Evolutionary conservation across 1,140 invertebrate genomes (phyloP).

Genomic region (Lasaia peninsularis): DNA sequence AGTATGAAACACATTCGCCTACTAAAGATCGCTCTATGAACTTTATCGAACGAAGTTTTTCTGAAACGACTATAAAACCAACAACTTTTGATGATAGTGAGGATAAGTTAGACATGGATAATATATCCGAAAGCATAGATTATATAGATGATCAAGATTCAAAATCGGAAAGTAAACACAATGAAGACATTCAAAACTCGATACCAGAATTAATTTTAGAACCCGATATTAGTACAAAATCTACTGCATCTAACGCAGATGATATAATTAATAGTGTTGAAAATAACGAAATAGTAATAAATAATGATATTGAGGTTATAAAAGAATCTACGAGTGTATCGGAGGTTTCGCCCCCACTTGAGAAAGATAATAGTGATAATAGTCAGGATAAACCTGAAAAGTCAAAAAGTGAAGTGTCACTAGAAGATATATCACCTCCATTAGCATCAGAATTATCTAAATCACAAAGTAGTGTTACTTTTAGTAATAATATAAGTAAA

Average conservation of each 20-base stretch:
- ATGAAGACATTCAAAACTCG: slow-evolving; percentile 14
- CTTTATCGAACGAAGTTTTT: slow-evolving; percentile 74
- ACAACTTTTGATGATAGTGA: slow-evolving; percentile 28
- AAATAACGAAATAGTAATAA: slow-evolving; percentile 12
- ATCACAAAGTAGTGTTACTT: slow-evolving; percentile 34
- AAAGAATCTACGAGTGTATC: slow-evolving; percentile 36
- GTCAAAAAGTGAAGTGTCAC: slow-evolving; percentile 25
- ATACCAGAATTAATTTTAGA: background rate
- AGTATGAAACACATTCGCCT: slow-evolving; percentile 52
- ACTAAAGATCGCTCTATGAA: slow-evolving; percentile 74
- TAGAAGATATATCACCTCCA: slow-evolving; percentile 39
- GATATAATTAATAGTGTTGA: slow-evolving; percentile 18
- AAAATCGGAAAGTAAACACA: slow-evolving; percentile 31
- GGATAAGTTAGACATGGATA: slow-evolving; percentile 20
- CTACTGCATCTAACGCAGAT: slow-evolving; percentile 21
- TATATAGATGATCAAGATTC: slow-evolving; percentile 43
- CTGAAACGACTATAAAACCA: slow-evolving; percentile 52
- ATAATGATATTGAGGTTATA: slow-evolving; percentile 29
- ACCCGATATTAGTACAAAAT: slow-evolving; percentile 9
- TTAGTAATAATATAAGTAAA: slow-evolving; percentile 27
- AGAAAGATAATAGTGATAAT: slow-evolving; percentile 18
- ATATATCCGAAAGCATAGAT: slow-evolving; percentile 34
- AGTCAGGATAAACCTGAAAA: slow-evolving; percentile 21
- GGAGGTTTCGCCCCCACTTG: slow-evolving; percentile 36
- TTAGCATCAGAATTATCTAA: slow-evolving; percentile 45